These are phyloP conservation scores for Entomobrya proxima DNA, from an alignment of 2,888 invertebrate genomes.

Conservation along the genomic window DNA sequence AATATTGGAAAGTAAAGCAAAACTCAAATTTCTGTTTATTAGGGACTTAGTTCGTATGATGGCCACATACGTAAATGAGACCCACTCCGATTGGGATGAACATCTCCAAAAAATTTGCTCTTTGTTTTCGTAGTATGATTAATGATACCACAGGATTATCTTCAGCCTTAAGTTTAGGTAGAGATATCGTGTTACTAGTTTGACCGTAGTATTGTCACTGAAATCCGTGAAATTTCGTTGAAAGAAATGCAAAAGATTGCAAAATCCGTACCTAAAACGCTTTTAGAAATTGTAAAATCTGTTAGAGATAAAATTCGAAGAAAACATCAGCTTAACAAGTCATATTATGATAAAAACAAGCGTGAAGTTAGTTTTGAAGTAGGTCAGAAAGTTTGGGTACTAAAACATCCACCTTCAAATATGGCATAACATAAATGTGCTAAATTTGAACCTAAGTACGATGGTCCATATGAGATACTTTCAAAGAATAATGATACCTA, in stretches of 20 bases:
- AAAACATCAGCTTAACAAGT: slow-evolving; percentile 43
- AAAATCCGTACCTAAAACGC: not conserved
- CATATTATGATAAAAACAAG: slow-evolving; percentile 35
- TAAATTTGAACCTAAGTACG: not conserved
- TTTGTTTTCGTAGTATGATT: not conserved
- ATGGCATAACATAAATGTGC: not conserved
- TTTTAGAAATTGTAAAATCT: slow-evolving; percentile 8
- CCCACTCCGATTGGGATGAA: no score
- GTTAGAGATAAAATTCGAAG: slow-evolving; percentile 24
- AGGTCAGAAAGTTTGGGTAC: slow-evolving; percentile 32
- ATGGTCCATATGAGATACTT: not conserved
- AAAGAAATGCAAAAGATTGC: not conserved
- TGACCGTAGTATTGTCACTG: not conserved
- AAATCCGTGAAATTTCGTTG: not conserved
- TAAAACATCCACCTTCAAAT: not conserved
- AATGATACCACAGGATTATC: slow-evolving; percentile 35
- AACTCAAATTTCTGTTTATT: not conserved
- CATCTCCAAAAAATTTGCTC: no score
- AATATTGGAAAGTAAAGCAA: slow-evolving; percentile 45
- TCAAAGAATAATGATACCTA: not conserved
- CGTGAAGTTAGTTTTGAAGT: slow-evolving; percentile 32
- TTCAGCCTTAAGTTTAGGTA: slow-evolving; percentile 23
- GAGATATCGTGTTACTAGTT: not conserved
- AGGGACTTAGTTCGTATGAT: no score
- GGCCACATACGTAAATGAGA: no score